phyloP scores from a whole-genome alignment of 2,888 invertebrate genomes.

The Xanthorhoe spadicearia region DNA sequence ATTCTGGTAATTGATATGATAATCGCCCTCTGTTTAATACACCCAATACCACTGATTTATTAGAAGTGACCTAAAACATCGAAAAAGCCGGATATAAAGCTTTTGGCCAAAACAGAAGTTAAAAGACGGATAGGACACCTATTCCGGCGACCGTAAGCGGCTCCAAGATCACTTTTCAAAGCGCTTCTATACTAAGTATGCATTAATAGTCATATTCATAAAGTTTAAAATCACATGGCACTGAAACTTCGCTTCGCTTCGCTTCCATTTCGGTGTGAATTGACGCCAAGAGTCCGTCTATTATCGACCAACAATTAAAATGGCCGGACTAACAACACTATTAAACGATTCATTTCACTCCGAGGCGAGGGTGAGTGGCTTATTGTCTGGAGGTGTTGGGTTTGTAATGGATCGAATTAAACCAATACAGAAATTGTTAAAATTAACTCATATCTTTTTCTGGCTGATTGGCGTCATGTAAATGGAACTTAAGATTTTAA shows the following conservation, averaged over 20 bases:
- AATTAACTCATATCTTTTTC: neutral
- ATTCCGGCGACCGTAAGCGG: too few relatives aligned
- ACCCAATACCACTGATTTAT: conserved; percentile 53
- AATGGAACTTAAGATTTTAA: too few relatives aligned
- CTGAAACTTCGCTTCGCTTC: too few relatives aligned
- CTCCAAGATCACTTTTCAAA: too few relatives aligned
- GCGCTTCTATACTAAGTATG: too few relatives aligned
- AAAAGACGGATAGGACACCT: too few relatives aligned
- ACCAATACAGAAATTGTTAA: conserved; percentile 2
- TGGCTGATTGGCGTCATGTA: too few relatives aligned
- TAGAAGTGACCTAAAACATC: conserved; percentile 34
- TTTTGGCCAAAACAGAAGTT: neutral
- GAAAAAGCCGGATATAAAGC: conserved; percentile 4
- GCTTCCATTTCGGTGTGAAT: too few relatives aligned
- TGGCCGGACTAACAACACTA: conserved; percentile 4
- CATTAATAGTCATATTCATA: too few relatives aligned
- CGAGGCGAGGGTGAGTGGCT: conserved; percentile 21
- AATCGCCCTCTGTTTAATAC: conserved; percentile 66
- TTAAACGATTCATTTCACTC: conserved; percentile 12
- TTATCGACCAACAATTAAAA: conserved; percentile 1
- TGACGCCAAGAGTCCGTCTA: too few relatives aligned
- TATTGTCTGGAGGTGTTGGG: conserved; percentile 29
- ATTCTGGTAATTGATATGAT: conserved; percentile 63
- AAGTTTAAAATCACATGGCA: too few relatives aligned
- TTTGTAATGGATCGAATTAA: conserved; percentile 21